Base-by-base conservation (phyloP, 2,888 invertebrate genomes). In the Scrobipalpa costella region DNA sequence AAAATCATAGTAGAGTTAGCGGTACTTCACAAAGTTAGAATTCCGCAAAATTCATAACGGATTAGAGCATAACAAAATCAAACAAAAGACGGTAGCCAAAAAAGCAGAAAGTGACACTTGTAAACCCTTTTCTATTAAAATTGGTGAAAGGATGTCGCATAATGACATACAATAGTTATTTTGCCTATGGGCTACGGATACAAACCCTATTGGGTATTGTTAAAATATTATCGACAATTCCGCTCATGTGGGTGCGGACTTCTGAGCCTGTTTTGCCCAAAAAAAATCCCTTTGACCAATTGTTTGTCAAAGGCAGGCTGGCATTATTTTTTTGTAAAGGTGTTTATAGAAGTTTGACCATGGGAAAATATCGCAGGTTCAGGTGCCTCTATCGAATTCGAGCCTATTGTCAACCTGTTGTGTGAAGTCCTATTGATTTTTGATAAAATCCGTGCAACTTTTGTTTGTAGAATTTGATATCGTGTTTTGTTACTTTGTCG, bases 281-380 rank as follows among this genome's bases (percentile, higher is more conserved):
- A 90, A 88, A n/a, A 90, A 90, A 81, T 73, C 76, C 77, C 75
- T 87, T 91, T 90, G 89, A 89, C 89, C 90, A 84, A 88, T 85
- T 91, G 90, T 91, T 90, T 90, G 90, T 85, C 81, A 85, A 86
- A 86, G 79, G 80, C 74, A 80, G 80, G 78, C 78, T 81, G 81
- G 76, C 69, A 78, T 75, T 74, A 79, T 27, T 86, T 89, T 90
- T 91, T 90, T 90, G 86, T 83, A 70, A 73, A 84, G 81, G 86
- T 90, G 88, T 88, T 90, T 90, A 86, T 88, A 80, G 81, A 72
- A 84, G 85, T 85, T 88, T 90, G 90, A 90, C 90, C 91, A 90
- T 91, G 91, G 90, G 91, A 91, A 90, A 90, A 90, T 90, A 87
- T 90, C 75, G 72, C 72, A 81, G 83, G 73, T 84, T 90, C 91